phyloP scores from a whole-genome alignment of 2,888 invertebrate species.

The Meiosimyza decipiens region DNA sequence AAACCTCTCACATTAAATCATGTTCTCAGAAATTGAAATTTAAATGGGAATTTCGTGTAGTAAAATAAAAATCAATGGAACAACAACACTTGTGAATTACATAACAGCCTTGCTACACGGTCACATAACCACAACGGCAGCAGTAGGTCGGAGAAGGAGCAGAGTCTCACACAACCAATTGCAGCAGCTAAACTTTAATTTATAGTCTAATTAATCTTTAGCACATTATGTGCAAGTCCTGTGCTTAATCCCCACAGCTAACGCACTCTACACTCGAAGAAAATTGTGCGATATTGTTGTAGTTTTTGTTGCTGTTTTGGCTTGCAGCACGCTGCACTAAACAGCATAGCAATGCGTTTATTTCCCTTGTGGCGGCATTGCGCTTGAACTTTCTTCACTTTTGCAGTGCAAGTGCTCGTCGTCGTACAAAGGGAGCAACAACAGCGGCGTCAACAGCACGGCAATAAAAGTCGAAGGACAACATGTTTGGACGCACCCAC shows the following conservation, averaged over 20 bases:
- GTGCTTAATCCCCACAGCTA: background rate
- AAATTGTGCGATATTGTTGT: background rate
- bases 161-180: background rate
- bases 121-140: too few relatives aligned
- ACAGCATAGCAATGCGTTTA: constrained; percentile 11
- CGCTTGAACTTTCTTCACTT: background rate
- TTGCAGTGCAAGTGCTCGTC: too few relatives aligned
- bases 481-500: constrained; percentile 14
- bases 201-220: constrained; percentile 43
- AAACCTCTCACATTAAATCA: too few relatives aligned
- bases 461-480: constrained; percentile 16
- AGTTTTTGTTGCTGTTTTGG: background rate
- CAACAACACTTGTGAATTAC: too few relatives aligned
- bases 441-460: background rate
- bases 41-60: too few relatives aligned
- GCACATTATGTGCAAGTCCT: constrained; percentile 38
- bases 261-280: background rate
- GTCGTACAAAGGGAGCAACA: background rate
- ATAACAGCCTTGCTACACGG: too few relatives aligned
- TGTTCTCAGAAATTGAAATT: too few relatives aligned
- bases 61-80: too few relatives aligned
- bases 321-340: constrained; percentile 4
- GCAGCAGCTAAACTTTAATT: constrained; percentile 38
- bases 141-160: too few relatives aligned
- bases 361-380: constrained; percentile 7